These are phyloP conservation scores for Aphodius granarius DNA, from an alignment of 2,888 invertebrate species.

Conservation along the genomic window DNA sequence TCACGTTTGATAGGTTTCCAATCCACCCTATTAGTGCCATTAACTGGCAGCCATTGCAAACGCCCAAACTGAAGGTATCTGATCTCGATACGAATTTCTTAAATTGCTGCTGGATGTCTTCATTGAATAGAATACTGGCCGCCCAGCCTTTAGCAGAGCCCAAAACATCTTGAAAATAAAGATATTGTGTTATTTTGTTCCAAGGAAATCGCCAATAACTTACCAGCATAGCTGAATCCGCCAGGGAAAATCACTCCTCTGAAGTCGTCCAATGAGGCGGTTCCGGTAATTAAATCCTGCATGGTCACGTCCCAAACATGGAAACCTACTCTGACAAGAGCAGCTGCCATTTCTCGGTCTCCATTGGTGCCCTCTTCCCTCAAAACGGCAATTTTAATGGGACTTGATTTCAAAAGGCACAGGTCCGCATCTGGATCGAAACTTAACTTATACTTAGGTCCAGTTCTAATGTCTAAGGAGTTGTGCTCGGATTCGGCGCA, in stretches of 20 bases:
- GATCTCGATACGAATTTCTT: slow-evolving; percentile 68
- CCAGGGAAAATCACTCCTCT: slow-evolving; percentile 93
- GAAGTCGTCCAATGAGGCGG: slow-evolving; percentile 76
- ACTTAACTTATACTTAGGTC: slow-evolving; percentile 72
- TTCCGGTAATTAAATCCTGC: slow-evolving; percentile 79
- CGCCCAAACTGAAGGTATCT: slow-evolving; percentile 93
- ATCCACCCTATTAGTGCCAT: slow-evolving; percentile 95
- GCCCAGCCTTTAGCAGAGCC: slow-evolving; percentile 99
- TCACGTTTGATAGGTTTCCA: slow-evolving; percentile 55
- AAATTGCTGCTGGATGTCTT: slow-evolving; percentile 74
- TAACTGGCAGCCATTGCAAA: slow-evolving; percentile 98
- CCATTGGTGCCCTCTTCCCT: slow-evolving; percentile 98
- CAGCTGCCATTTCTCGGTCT: slow-evolving; percentile 96
- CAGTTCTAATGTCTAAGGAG: slow-evolving; percentile 67
- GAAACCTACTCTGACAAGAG: slow-evolving; percentile 83
- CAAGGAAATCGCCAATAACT: slow-evolving; percentile 19
- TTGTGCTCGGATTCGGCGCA: slow-evolving; percentile 81
- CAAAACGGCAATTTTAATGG: slow-evolving; percentile 81
- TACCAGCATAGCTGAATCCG: slow-evolving; percentile 98
- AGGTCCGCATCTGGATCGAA: slow-evolving; percentile 67
- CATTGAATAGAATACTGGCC: slow-evolving; percentile 83
- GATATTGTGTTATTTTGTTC: slow-evolving; percentile 1
- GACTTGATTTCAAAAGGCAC: slow-evolving; percentile 37
- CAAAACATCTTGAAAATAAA: slow-evolving; percentile 71
- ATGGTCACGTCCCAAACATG: slow-evolving; percentile 94